Base-by-base conservation (phyloP, 2,888 invertebrate genomes). In the Mystacides longicornis region DNA sequence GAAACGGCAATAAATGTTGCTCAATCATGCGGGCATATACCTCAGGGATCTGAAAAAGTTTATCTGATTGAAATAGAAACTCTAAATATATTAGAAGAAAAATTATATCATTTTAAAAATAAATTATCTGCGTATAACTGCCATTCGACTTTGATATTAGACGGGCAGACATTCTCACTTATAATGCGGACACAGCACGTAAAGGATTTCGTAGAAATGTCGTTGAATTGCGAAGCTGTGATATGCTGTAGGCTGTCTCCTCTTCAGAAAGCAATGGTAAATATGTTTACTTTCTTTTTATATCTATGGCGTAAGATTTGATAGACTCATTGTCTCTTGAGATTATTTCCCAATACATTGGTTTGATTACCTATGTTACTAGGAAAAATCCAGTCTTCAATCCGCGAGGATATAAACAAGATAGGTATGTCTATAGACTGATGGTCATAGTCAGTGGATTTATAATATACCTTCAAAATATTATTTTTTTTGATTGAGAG, bases 241-340 rank as follows among this genome's bases (percentile, higher is more conserved):
- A 79, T 95, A n/a, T 93, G 93, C 67, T 94, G 94, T 65, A 75
- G 94, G 52, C 80, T 94, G 67, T 90, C 93, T 21, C 94, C 94
- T 0, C 77, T 94, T 63, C 94, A 94, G 70, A 94, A 94, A 69
- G 91, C 88, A 64, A 83, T 89, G 78, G 89, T 85, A 62, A 3
- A 37, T 20, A 1, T 27, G 23, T n/a, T n/a, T n/a, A n/a, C n/a
- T n/a, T n/a, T n/a, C n/a, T n/a, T n/a, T n/a, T n/a, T n/a, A n/a
- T n/a, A n/a, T n/a, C n/a, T n/a, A n/a, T n/a, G n/a, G n/a, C n/a
- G n/a, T n/a, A n/a, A n/a, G n/a, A n/a, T n/a, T n/a, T n/a, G n/a
- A n/a, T n/a, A n/a, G n/a, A n/a, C n/a, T n/a, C n/a, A n/a, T n/a
- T n/a, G n/a, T n/a, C n/a, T n/a, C n/a, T n/a, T n/a, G n/a, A n/a